Evolutionary conservation across 2,888 invertebrate genomes (phyloP).

Genomic region (Helobdella robusta): DNA sequence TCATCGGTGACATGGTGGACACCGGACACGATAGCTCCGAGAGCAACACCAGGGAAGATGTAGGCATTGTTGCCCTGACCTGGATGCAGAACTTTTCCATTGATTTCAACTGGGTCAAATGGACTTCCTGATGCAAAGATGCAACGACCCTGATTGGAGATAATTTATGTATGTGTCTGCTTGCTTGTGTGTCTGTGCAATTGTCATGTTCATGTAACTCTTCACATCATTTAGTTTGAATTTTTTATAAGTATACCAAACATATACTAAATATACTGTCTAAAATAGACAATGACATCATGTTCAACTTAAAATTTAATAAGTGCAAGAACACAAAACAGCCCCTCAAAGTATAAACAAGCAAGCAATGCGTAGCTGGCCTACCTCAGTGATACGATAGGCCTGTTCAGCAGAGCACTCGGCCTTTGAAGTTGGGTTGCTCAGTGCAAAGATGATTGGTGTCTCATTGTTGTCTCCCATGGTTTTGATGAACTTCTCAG

Average conservation of each 20-base stretch:
- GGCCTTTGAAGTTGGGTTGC: conserved; percentile 94
- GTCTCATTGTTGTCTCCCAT: conserved; percentile 74
- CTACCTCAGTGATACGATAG: conserved; percentile 55
- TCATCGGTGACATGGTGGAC: conserved; percentile 86
- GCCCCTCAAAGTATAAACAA: too few species aligned
- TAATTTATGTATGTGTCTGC: not conserved
- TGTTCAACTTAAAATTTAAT: too few species aligned
- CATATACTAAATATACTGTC: too few species aligned
- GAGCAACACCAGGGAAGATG: conserved; percentile 70
- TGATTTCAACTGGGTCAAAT: conserved; percentile 71
- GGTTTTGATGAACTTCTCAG: conserved; percentile 62
- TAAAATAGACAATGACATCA: too few species aligned
- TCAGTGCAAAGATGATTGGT: conserved; percentile 92
- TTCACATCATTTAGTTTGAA: too few species aligned
- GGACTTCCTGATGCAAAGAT: conserved; percentile 94
- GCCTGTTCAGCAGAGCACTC: conserved; percentile 99
- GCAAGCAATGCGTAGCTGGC: too few species aligned
- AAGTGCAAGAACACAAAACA: too few species aligned
- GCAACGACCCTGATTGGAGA: conserved; percentile 69
- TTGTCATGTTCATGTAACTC: too few species aligned
- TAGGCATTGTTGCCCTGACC: conserved; percentile 69
- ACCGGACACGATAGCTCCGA: conserved; percentile 83
- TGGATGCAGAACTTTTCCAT: conserved; percentile 71
- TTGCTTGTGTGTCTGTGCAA: not conserved
- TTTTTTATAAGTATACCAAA: not conserved